Base-by-base conservation (phyloP, 2,888 invertebrate species). In the Sisyra terminalis region DNA sequence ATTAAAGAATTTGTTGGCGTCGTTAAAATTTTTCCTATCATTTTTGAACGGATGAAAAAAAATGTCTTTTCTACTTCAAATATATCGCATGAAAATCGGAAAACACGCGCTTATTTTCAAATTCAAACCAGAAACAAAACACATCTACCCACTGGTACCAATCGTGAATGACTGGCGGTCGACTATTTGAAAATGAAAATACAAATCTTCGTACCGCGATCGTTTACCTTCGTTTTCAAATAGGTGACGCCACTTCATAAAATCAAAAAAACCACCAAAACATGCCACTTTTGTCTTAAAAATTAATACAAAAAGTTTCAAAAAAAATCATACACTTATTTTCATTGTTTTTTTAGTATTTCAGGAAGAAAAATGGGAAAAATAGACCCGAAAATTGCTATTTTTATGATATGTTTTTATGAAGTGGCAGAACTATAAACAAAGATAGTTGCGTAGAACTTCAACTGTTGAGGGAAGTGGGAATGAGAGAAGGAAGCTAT, bases 181-280 rank as follows among this genome's bases (percentile, higher is more conserved):
- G 24, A 5, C 7, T 24, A 7, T 24, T 24, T 24, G 37, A 37
- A 37, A 37, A 37, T 37, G 37, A 37, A 37, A 37, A 37, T 16
- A 18, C 24, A 37, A 37, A 37, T 18, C 16, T 37, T 18, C 15
- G 37, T 37, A 15, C 11, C 18, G n/a, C 16, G 37, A 37, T 37
- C 37, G 37, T 37, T 37, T 37, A 37, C 37, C 37, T 37, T 37
- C 37, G 37, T 37, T 16, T 37, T 37, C 18, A 24, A 24, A 24
- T 24, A 5, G 24, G 24, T 24, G 3, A 3, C 7, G 7, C 24
- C 24, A 24, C 24, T 24, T 24, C 24, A 24, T 24, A 24, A 24
- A 24, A 3, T 24, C 24, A 24, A 24, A 24, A 24, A 24, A 24
- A 24, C 7, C 7, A 24, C 7, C 24, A 24, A 24, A 24, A 24